Evolutionary conservation across 2,888 invertebrate genomes (phyloP).

Genomic region (Strigamia maritima): DNA sequence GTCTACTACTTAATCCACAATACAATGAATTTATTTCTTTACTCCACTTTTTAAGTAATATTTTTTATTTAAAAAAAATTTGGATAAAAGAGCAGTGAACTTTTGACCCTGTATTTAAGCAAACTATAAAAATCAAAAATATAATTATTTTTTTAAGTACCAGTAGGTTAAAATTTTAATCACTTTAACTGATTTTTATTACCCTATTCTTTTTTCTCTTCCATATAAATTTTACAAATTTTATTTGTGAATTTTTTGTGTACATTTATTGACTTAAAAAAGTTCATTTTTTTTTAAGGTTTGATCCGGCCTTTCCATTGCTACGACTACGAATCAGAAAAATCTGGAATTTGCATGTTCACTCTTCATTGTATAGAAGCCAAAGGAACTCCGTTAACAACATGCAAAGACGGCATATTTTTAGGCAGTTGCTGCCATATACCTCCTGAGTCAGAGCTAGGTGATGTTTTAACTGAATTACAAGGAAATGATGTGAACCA

Average conservation of each 20-base stretch:
- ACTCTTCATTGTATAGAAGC: slow-evolving; percentile 87
- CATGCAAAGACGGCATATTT: slow-evolving; percentile 89
- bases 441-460: slow-evolving; percentile 45
- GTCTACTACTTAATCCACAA: slow-evolving; percentile 1
- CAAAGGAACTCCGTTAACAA: slow-evolving; percentile 86
- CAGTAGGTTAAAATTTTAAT: too few relatives aligned
- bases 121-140: neutral
- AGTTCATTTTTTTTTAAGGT: slow-evolving; percentile 23
- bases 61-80: neutral
- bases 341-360: slow-evolving; percentile 87
- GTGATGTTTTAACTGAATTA: slow-evolving; percentile 45
- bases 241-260: too few relatives aligned
- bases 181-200: neutral
- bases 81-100: neutral
- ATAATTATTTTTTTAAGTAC: too few relatives aligned
- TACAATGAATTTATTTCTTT: slow-evolving; percentile 1
- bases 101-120: neutral
- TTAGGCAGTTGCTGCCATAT: slow-evolving; percentile 89
- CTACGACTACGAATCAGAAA: slow-evolving; percentile 72
- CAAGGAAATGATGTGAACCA: slow-evolving; percentile 43
- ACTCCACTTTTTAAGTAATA: neutral
- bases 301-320: slow-evolving; percentile 80
- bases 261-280: neutral
- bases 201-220: too few relatives aligned
- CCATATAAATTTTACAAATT: too few relatives aligned